These are phyloP conservation scores for Cryptocephalus primarius DNA, from an alignment of 2,888 invertebrate genomes.

Conservation along the genomic window DNA sequence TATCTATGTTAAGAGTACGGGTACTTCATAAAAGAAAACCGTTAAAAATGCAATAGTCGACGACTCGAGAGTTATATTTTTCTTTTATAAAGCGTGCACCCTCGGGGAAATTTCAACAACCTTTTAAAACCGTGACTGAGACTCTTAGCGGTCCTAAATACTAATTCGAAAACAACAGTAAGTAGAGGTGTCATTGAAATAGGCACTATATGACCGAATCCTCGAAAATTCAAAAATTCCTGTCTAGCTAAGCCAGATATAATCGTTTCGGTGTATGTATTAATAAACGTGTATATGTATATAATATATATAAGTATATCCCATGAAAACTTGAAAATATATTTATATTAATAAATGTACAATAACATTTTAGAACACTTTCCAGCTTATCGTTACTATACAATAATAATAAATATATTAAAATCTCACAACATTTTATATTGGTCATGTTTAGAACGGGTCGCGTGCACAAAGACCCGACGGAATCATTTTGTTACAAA, in stretches of 20 bases:
- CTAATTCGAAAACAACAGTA: too few relatives aligned
- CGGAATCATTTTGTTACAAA: conserved; percentile 2
- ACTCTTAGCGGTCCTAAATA: too few relatives aligned
- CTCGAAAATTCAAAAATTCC: conserved; percentile 14
- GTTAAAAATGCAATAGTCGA: conserved; percentile 5
- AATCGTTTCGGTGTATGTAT: too few relatives aligned
- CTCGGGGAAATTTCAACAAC: too few relatives aligned
- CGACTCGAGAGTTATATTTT: too few relatives aligned
- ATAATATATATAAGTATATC: background rate
- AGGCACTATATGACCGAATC: conserved; percentile 11
- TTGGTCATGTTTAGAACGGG: conserved; percentile 16
- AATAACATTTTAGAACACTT: conserved; percentile 15
- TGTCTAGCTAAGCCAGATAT: conserved; percentile 11
- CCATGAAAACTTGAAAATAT: conserved; percentile 8
- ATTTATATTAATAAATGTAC: conserved; percentile 10
- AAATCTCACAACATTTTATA: conserved; percentile 17
- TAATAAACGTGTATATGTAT: too few relatives aligned
- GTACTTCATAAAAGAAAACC: conserved; percentile 16
- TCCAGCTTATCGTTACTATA: conserved; percentile 11
- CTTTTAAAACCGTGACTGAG: too few relatives aligned
- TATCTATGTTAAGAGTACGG: conserved; percentile 13
- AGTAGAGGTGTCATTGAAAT: background rate
- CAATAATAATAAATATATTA: conserved; percentile 13
- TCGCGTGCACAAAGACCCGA: background rate
- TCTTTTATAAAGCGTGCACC: too few relatives aligned